Base-by-base conservation (phyloP, 1,140 invertebrate species). In the Hirudo medicinalis region DNA sequence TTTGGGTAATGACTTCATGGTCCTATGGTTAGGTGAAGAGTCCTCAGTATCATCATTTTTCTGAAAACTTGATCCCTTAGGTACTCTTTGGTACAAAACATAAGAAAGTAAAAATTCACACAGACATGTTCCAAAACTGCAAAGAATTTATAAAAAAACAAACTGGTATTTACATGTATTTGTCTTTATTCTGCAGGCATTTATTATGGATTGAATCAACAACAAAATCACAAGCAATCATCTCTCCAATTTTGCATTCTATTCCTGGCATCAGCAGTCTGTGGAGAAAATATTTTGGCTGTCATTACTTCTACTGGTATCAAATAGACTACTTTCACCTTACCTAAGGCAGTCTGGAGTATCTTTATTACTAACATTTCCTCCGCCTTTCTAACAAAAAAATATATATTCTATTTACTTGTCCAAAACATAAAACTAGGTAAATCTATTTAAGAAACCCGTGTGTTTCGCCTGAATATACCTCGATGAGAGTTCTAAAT, bases 281-380 rank as follows among this genome's bases (percentile, higher is more conserved):
- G 15, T 49, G 4, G 11, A 13, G 15, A 49, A 49, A 15, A 17
- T 5, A 1, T 49, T 8, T 25, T 63, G 29, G 22, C 9, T 25
- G 55, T 25, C 11, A n/a, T 32, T 11, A 63, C 9, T 11, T 63
- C 19, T 63, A 25, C 17, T 63, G 9, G 15, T 25, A 63, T 63
- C 25, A 32, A 63, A 15, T 25, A 63, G 9, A 0, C 1, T 63
- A 63, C 9, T 22, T 25, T n/a, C 9, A 32, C 29, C 17, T 63
- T 4, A 22, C 57, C 22, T 63, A 0, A 25, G 11, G 11, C 29
- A 63, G 22, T 63, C 29, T 63, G 29, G 22, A 32, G 8, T 63
- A 13, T 63, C 57, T 32, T 63, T 63, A 32, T 63, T 63, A 15
- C 29, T 63, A 13, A 63, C 57, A 15, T 63, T 63, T 19, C 57